Conservation (phyloP, 2,888 invertebrate genomes). For the Amorpha juglandis region DNA sequence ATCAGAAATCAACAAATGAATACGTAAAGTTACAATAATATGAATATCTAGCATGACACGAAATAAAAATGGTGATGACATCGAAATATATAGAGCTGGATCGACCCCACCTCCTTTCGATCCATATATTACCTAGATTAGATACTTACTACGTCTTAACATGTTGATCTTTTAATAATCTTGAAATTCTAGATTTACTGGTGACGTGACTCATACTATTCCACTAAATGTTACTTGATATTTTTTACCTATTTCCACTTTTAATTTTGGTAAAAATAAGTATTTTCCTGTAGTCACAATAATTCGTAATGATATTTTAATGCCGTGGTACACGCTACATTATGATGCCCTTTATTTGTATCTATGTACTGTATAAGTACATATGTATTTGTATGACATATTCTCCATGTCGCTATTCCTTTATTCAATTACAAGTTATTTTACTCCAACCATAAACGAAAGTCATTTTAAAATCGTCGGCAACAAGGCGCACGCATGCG, state of each 20-base stretch:
- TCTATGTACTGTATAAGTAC: no score
- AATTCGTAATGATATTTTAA: background rate
- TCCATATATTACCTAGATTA: background rate
- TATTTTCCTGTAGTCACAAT: background rate
- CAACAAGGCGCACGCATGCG: background rate
- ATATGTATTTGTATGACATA: no score
- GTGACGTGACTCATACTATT: slow-evolving; percentile 6
- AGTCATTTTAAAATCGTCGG: slow-evolving; percentile 24
- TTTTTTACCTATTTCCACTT: background rate
- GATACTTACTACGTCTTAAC: background rate
- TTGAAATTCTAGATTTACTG: slow-evolving; percentile 2
- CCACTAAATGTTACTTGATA: background rate
- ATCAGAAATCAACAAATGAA: background rate
- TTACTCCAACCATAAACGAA: background rate
- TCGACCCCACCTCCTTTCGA: slow-evolving; percentile 16
- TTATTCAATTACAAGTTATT: background rate
- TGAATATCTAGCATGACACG: background rate
- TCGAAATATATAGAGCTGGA: slow-evolving; percentile 1
- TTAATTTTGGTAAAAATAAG: background rate
- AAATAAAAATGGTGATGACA: slow-evolving; percentile 15
- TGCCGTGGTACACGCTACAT: no score
- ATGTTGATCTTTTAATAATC: slow-evolving; percentile 18
- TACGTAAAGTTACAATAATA: background rate
- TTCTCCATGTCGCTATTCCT: no score
- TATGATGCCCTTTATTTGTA: no score